These are phyloP conservation scores for Sycobia sp. DNA, from an alignment of 1,140 invertebrate genomes.

Conservation along the genomic window DNA sequence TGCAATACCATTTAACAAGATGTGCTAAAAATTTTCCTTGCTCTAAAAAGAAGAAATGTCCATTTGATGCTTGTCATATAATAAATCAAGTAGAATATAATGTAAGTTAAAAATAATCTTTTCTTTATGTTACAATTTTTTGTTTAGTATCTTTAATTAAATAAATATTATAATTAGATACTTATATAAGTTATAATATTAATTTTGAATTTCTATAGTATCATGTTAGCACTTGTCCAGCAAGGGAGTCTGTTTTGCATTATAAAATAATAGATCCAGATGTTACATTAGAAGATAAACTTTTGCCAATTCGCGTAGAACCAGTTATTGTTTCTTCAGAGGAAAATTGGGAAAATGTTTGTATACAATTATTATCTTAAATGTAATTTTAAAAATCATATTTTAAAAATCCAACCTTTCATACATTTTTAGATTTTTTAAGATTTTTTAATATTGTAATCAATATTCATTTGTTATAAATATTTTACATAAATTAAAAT, in stretches of 20 bases:
- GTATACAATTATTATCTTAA: not conserved
- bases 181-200: not conserved
- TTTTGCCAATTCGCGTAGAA: not conserved
- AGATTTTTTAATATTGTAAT: too few species aligned
- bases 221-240: constrained; percentile 14
- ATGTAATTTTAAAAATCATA: too few species aligned
- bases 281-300: not conserved
- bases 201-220: not conserved
- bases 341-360: constrained; percentile 26
- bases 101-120: too few species aligned
- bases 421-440: too few species aligned
- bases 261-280: constrained; percentile 1
- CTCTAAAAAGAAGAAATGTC: constrained; percentile 17
- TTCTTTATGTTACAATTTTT: not conserved
- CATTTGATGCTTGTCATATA: constrained; percentile 16
- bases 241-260: not conserved
- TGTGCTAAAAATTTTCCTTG: constrained; percentile 12
- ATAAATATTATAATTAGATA: not conserved
- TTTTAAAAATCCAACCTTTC: too few species aligned
- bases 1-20: constrained; percentile 12
- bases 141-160: not conserved
- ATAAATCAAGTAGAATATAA: too few species aligned
- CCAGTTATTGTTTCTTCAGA: not conserved
- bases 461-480: not conserved
- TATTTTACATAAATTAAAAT: not conserved